Evolutionary conservation across 1,140 invertebrate genomes (phyloP).

Genomic region (Euura lappo): DNA sequence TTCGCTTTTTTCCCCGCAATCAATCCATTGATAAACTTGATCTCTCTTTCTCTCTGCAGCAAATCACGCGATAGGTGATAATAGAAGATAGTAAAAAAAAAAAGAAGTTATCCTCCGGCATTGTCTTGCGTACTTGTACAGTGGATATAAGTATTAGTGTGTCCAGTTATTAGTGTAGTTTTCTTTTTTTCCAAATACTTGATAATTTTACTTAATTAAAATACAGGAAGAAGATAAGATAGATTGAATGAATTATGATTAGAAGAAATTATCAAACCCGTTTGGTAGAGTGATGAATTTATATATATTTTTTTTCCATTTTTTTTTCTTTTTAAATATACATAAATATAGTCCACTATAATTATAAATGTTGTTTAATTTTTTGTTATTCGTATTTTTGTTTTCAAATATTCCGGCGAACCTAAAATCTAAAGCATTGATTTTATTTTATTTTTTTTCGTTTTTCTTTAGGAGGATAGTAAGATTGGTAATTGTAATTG

Average conservation of each 20-base stretch:
- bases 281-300: conserved; percentile 30
- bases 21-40: no score
- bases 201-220: no score
- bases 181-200: no score
- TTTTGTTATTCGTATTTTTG: conserved; percentile 13
- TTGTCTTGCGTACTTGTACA: not conserved
- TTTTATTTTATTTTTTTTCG: no score
- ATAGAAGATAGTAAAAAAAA: not conserved
- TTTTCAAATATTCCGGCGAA: conserved; percentile 31
- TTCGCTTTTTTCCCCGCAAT: no score
- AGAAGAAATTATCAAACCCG: not conserved
- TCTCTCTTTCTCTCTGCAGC: not conserved
- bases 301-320: conserved; percentile 32
- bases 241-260: not conserved
- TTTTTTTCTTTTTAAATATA: conserved; percentile 40
- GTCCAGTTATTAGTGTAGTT: no score
- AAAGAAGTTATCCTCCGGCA: not conserved
- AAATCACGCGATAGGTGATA: not conserved
- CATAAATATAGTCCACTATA: conserved; percentile 50
- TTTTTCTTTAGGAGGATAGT: conserved; percentile 42
- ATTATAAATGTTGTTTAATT: conserved; percentile 41
- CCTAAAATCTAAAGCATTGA: conserved; percentile 44
- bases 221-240: not conserved
- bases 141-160: not conserved
- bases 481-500: conserved; percentile 42